Evolutionary conservation across 2,888 invertebrate genomes (phyloP).

Genomic region (Diplazon laetatorius): DNA sequence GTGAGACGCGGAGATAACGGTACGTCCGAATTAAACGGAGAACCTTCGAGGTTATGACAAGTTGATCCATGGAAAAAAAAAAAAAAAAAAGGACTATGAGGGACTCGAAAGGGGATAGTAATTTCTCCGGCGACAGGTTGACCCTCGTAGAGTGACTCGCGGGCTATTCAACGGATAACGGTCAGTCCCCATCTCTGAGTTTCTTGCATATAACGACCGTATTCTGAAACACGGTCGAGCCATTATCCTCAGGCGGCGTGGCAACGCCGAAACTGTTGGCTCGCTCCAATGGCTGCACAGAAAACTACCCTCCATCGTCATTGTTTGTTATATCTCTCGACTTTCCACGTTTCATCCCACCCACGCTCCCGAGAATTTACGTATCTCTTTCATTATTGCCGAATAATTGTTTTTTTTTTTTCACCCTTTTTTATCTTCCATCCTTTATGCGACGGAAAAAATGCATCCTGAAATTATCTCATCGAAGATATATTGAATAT

Average conservation of each 20-base stretch:
- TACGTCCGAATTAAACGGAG: slow-evolving; percentile 7
- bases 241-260: slow-evolving; percentile 59
- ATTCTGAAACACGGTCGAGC: slow-evolving; percentile 59
- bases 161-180: slow-evolving; percentile 16
- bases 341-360: slow-evolving; percentile 43
- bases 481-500: no score
- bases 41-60: slow-evolving; percentile 16
- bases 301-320: slow-evolving; percentile 44
- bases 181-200: slow-evolving; percentile 32
- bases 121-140: slow-evolving; percentile 55
- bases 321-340: slow-evolving; percentile 44
- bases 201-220: slow-evolving; percentile 63
- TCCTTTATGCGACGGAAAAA: background rate
- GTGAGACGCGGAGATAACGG: background rate
- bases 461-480: background rate
- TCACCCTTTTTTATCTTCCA: background rate
- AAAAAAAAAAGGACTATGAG: slow-evolving; percentile 38
- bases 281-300: slow-evolving; percentile 16
- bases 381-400: slow-evolving; percentile 30
- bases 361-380: slow-evolving; percentile 29
- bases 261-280: slow-evolving; percentile 37
- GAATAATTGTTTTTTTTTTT: slow-evolving; percentile 23
- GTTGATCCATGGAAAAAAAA: slow-evolving; percentile 52
- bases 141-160: slow-evolving; percentile 43
- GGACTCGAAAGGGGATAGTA: slow-evolving; percentile 37